Base-by-base conservation (phyloP, 2,113 vertebrate species). In the Boleophthalmus pectinirostris region DNA sequence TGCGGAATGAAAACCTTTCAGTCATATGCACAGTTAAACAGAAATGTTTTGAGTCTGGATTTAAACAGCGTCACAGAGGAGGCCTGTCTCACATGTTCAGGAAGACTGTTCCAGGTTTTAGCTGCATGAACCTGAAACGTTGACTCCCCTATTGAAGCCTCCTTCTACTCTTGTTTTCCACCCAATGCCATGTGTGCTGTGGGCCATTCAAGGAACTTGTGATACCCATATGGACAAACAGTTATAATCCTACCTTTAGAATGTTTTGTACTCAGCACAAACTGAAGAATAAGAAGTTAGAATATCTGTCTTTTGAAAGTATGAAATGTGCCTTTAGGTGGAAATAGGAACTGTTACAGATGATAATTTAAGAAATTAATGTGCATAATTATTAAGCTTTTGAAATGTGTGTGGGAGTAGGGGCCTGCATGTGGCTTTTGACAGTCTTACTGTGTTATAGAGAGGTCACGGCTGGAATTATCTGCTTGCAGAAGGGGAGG, bases 401-500 rank as follows among this genome's bases (percentile, higher is more conserved):
- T 33, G 47, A 15, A 58, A 57, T 24, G 65, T 70, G 33, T 69
- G 23, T 78, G 21, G 66, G 57, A 43, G 64, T 13, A 14, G 54
- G 49, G 54, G 33, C 51, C 67, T 63, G 46, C 56, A 71, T 79
- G 29, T 29, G 29, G 29, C 29, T 29, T 29, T 29, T 29, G 29
- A 29, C 29, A 4, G 29, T 29, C 29, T 29, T 29, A 29, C 84
- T 71, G 69, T 79, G 71, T 49, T 74, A 75, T 76, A 76, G 49
- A 78, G 75, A 79, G 83, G 86, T 89, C 88, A 85, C 4, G 74
- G 84, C 77, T 73, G 57, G 74, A 85, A 88, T 85, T 80, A 89
- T 90, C 85, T 78, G 82, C 80, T 79, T 84, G 74, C 60, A 87
- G 78, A 80, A 86, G 83, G 74, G 87, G 79, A 85, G 81, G 80